A percentile compares a stretch with the other conserved stretches of the same genome.
Conservation (phyloP, 2,797 vertebrate species). For the Glossophaga mutica region DNA sequence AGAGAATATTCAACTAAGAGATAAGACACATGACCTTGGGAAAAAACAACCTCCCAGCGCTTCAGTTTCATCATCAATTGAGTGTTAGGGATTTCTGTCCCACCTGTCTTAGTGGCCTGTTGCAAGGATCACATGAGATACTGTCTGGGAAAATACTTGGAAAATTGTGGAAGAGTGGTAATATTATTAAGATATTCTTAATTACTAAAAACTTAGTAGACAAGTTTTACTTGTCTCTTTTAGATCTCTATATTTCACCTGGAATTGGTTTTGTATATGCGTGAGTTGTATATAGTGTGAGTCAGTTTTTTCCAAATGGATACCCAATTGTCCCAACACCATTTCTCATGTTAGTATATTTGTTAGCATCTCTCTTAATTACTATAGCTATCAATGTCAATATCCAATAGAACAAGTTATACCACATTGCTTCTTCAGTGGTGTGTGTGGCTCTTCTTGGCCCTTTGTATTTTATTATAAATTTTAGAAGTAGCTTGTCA, state of each 20-base stretch:
- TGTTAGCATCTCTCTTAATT: background rate
- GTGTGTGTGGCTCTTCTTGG: background rate
- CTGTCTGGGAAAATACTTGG: background rate
- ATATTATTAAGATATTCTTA: background rate
- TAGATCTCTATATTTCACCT: background rate
- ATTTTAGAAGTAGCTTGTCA: background rate
- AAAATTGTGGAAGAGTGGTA: background rate
- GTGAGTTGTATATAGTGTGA: background rate
- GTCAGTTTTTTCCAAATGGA: background rate
- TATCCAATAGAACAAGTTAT: background rate
- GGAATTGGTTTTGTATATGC: background rate
- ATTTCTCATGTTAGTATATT: background rate
- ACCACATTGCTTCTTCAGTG: background rate
- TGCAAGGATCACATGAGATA: background rate
- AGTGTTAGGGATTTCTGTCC: background rate
- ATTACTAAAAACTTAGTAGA: background rate
- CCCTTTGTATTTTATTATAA: background rate
- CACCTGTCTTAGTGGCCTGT: background rate
- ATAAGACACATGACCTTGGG: background rate
- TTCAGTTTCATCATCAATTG: background rate
- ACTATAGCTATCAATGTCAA: background rate
- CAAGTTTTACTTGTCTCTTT: background rate
- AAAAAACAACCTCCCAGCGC: background rate
- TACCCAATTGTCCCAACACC: background rate
- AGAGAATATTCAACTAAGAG: background rate